These are phyloP conservation scores for Drosophila littoralis DNA, from an alignment of 1,140 invertebrate genomes.

Conservation along the genomic window DNA sequence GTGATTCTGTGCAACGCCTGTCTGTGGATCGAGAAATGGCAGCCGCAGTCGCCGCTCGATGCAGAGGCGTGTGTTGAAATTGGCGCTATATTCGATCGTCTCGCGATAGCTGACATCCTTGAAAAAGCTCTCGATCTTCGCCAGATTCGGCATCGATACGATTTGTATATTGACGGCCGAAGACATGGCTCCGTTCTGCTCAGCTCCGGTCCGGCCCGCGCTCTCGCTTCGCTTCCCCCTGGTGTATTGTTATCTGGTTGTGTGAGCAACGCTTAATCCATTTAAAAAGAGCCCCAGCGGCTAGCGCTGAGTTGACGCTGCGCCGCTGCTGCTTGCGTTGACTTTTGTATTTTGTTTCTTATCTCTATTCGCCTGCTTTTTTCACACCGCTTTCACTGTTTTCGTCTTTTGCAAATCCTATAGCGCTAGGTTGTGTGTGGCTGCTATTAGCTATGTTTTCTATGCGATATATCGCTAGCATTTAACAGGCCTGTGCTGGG, in stretches of 20 bases:
- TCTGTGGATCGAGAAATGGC: conserved; percentile 98
- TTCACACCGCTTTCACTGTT: conserved; percentile 55
- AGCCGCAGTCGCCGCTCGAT: conserved; percentile 95
- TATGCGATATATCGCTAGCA: conserved; percentile 27
- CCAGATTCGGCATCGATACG: conserved; percentile 89
- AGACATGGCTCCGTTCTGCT: conserved; percentile 52
- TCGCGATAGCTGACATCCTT: conserved; percentile 96
- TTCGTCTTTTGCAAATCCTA: conserved; percentile 53
- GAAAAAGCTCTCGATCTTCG: conserved; percentile 93
- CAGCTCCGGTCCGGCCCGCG: conserved; percentile 6
- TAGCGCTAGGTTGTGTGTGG: conserved; percentile 48
- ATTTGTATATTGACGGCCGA: conserved; percentile 88
- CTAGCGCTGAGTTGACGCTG: conserved; percentile 45
- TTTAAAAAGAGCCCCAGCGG: conserved; percentile 50
- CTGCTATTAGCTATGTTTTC: conserved; percentile 24
- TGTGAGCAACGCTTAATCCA: conserved; percentile 49
- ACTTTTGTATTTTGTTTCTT: conserved; percentile 58
- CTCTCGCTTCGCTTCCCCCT: conserved; percentile 25
- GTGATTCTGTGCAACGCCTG: conserved; percentile 97
- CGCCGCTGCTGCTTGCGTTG: conserved; percentile 45
- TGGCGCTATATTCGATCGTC: conserved; percentile 96
- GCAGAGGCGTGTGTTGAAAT: conserved; percentile 96
- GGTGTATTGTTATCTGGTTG: conserved; percentile 45
- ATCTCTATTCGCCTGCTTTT: conserved; percentile 48
- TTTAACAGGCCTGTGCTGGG: conserved; percentile 4